Evolutionary conservation across 2,113 vertebrate genomes (phyloP).

Genomic region (Hippoglossus stenolepis): DNA sequence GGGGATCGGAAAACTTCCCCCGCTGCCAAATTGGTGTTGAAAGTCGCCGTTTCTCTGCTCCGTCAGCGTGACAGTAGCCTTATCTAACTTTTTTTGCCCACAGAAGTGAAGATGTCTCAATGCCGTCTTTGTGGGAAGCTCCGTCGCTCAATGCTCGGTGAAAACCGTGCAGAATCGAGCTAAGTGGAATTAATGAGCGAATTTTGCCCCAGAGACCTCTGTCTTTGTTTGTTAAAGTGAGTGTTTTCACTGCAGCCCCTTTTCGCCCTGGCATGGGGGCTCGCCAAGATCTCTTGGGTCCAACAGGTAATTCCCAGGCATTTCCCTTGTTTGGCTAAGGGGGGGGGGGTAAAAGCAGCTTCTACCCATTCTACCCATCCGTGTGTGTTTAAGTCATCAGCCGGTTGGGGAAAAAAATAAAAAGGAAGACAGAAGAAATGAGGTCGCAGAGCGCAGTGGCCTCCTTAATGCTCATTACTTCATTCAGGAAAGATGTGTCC

Average conservation of each 20-base stretch:
- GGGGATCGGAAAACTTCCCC: slow-evolving; percentile 56
- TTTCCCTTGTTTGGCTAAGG: slow-evolving; percentile 71
- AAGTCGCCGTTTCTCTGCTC: slow-evolving; percentile 35
- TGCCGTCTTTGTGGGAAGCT: slow-evolving; percentile 55
- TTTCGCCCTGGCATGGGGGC: slow-evolving; percentile 33
- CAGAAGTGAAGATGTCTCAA: slow-evolving; percentile 72
- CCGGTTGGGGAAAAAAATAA: neutral
- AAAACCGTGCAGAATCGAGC: slow-evolving; percentile 66
- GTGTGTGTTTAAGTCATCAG: slow-evolving; percentile 75
- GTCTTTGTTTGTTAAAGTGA: slow-evolving; percentile 70
- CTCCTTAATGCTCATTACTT: slow-evolving; percentile 65
- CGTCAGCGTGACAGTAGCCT: slow-evolving; percentile 47
- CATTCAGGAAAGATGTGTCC: slow-evolving; percentile 69
- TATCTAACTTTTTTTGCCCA: slow-evolving; percentile 51
- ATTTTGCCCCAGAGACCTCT: slow-evolving; percentile 67
- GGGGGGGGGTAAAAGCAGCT: slow-evolving; percentile 11
- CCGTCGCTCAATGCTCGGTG: slow-evolving; percentile 68
- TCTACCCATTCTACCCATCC: slow-evolving; percentile 57
- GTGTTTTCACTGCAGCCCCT: slow-evolving; percentile 58
- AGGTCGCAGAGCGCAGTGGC: slow-evolving; percentile 33
- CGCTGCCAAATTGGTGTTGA: slow-evolving; percentile 50
- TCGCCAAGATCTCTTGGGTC: slow-evolving; percentile 62
- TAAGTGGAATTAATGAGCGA: slow-evolving; percentile 79
- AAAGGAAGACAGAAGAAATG: slow-evolving; percentile 19
- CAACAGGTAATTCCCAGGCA: slow-evolving; percentile 79